phyloP scores from a whole-genome alignment of 2,888 invertebrate species.

The Actias luna region DNA sequence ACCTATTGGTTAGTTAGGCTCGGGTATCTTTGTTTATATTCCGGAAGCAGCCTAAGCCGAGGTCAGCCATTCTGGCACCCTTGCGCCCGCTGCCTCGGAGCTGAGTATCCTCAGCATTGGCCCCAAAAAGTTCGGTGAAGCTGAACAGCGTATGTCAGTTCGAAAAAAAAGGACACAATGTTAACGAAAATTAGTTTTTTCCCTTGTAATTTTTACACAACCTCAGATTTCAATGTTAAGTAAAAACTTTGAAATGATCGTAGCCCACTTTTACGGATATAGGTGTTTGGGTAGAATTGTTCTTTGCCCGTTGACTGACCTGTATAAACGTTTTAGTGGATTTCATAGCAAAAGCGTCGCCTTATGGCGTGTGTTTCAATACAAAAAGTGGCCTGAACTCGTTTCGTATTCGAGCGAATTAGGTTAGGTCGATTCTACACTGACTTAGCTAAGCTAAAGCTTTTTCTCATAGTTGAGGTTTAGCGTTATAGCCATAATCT shows the following conservation, averaged over 20 bases:
- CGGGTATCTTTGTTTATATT: too few relatives aligned
- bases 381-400: constrained; percentile 23
- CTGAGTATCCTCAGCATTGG: too few relatives aligned
- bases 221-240: neutral
- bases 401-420: constrained; percentile 12
- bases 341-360: constrained; percentile 12
- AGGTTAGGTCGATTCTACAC: neutral
- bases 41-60: too few relatives aligned
- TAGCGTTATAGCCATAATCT: too few relatives aligned
- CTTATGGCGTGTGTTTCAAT: constrained; percentile 20
- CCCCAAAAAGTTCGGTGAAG: too few relatives aligned
- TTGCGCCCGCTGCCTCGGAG: too few relatives aligned
- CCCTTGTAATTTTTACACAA: neutral
- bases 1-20: too few relatives aligned
- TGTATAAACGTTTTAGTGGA: constrained; percentile 4
- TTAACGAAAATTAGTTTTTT: neutral
- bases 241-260: neutral
- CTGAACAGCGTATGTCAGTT: too few relatives aligned
- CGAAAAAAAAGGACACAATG: neutral
- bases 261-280: neutral
- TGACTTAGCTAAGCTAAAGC: neutral
- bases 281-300: neutral
- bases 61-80: too few relatives aligned
- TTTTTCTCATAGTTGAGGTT: too few relatives aligned
- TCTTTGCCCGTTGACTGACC: neutral